These are phyloP conservation scores for Knipowitschia caucasica DNA, from an alignment of 2,797 vertebrate species.

Conservation along the genomic window DNA sequence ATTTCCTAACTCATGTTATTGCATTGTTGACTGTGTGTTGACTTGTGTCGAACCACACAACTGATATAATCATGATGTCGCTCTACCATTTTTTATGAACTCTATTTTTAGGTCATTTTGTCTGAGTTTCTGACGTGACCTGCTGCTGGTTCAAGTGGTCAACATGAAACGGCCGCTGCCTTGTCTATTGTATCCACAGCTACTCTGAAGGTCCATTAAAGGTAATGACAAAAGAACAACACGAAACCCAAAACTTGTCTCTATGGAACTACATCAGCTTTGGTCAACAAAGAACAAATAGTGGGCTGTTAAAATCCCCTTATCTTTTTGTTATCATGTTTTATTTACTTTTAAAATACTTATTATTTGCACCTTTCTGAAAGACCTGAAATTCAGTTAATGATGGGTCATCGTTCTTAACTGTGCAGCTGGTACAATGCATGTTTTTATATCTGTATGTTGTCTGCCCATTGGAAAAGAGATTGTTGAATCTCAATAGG, in stretches of 20 bases:
- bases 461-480: too few species aligned
- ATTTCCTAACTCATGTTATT: too few species aligned
- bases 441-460: too few species aligned
- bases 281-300: neutral
- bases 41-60: too few species aligned
- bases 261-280: neutral
- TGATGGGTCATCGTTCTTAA: too few species aligned
- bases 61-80: too few species aligned
- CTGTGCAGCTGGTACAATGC: too few species aligned
- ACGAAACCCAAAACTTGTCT: neutral
- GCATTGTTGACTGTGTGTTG: too few species aligned
- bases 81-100: neutral
- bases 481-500: too few species aligned
- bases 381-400: too few species aligned
- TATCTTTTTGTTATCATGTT: neutral
- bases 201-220: slow-evolving; percentile 20
- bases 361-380: too few species aligned
- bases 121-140: neutral
- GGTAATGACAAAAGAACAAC: slow-evolving; percentile 15
- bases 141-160: slow-evolving; percentile 1
- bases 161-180: slow-evolving; percentile 6
- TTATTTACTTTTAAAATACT: too few species aligned
- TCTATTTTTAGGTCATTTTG: slow-evolving; percentile 1
- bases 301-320: neutral
- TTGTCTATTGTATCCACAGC: neutral